Base-by-base conservation (phyloP, 2,797 vertebrate genomes). In the Sparidentex hasta region DNA sequence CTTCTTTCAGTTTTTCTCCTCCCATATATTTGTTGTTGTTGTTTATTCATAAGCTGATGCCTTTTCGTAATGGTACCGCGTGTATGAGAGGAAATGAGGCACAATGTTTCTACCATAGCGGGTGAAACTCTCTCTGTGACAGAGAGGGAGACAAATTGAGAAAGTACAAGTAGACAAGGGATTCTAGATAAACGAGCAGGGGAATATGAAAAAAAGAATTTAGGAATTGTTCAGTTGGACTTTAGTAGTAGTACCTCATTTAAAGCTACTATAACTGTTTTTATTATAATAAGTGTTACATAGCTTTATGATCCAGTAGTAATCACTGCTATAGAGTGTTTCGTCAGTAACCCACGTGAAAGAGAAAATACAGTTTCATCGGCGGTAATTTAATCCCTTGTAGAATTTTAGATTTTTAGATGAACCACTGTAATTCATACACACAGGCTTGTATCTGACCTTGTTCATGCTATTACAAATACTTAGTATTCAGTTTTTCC, bases 21-120 rank as follows among this genome's bases (percentile, higher is more conserved):
- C 86, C 78, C 74, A 81, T 87, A 67, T 84, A 88, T 87, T 89
- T 89, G 83, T 90, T 86, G 82, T 90, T 86, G 75, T 92, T 90
- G 79, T 90, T 90, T 92, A 91, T 90, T 90, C 78, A 77, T 89
- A 86, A 88, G 83, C 55, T 94, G 92, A 95, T 95, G 95, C 96
- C 90, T 96, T 95, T 78, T 93, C 94, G 94, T 96, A 95, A 96
- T 96, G 94, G 94, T 88, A 78, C 88, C 82, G 90, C 88, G 70
- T 82, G 90, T 90, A 94, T 91, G 57, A 77, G 88, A 94, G 76
- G 87, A 91, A 90, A 85, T 83, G 79, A 74, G 72, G 44, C 76
- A 76, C 89, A 81, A 90, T 89, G 79, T 88, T 89, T 85, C 65
- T 65, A 79, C 86, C 66, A 72, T 52, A 74, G 46, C 63, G 66